Conservation (phyloP, 2,888 invertebrate genomes). For the Tipula vernalis region DNA sequence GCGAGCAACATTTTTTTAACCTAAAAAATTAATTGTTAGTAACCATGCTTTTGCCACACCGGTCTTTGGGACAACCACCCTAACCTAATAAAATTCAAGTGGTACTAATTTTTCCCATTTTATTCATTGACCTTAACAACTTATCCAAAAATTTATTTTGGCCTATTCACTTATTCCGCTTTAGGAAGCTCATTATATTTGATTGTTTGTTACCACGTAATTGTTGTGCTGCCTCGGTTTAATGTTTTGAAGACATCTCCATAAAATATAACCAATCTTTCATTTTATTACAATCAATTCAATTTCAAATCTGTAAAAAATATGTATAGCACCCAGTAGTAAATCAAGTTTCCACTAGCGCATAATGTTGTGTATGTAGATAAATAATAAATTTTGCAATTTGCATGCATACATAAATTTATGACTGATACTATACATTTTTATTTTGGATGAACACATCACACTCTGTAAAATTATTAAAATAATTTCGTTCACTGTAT, state of each 20-base stretch:
- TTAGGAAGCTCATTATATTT: no score
- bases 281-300: background rate
- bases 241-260: background rate
- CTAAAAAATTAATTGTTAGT: no score
- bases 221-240: background rate
- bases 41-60: no score
- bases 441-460: background rate
- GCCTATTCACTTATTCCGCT: no score
- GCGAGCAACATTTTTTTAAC: no score
- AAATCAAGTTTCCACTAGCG: background rate
- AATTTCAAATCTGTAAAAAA: background rate
- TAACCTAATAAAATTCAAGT: no score
- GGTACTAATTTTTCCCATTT: no score
- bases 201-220: no score
- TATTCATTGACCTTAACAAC: no score
- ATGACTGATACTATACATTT: background rate
- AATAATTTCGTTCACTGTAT: background rate
- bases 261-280: background rate
- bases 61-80: no score
- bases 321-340: background rate
- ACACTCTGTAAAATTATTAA: background rate
- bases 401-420: background rate
- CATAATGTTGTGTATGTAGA: background rate
- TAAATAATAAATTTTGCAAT: background rate
- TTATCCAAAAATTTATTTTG: no score